Evolutionary conservation across 1,140 invertebrate species (phyloP), one percentile per base, ranked within the genome.

Genomic region (Zophobas atratus): DNA sequence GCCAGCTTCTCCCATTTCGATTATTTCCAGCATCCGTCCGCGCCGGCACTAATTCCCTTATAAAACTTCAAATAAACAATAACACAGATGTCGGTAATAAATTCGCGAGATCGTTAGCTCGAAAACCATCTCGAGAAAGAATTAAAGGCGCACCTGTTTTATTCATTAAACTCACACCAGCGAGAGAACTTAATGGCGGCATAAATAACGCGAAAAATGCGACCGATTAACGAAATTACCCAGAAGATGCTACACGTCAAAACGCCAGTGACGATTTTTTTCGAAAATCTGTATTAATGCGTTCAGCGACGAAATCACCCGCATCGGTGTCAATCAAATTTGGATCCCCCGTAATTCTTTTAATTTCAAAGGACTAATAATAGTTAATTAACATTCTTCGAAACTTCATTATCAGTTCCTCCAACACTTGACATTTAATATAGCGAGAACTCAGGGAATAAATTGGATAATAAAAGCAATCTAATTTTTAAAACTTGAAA

Each of bases 401-500:
- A 67, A 67, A 67, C 60, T 67, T 67, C 60, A 67, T 67, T 67
- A 67, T 67, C 60, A 67, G 60, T 67, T 67, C 60, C 60, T 67
- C 39, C 38, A 67, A 67, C 39, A 67, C 60, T 67, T 67, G 60
- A 67, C 60, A 67, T 67, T 67, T 67, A 67, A 67, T 67, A 67
- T 43, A 67, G 60, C 60, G 60, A n/a, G 60, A 67, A 67, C 60
- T 67, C 39, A 38, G 8, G 39, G 60, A 67, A 67, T 46, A 41
- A 67, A 67, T 67, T 67, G 36, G 60, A 67, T 67, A 67, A 67
- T 67, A 67, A 67, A 67, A 67, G 60, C 60, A 67, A 57, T 57
- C 55, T 57, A 57, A 57, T 57, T 57, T 57, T 57, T 35, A 57
- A 46, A 57, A 67, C 60, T 67, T 41, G 60, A 67, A 67, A 67